These are phyloP conservation scores for Platanista minor DNA, from an alignment of 2,113 vertebrate genomes.

Conservation along the genomic window DNA sequence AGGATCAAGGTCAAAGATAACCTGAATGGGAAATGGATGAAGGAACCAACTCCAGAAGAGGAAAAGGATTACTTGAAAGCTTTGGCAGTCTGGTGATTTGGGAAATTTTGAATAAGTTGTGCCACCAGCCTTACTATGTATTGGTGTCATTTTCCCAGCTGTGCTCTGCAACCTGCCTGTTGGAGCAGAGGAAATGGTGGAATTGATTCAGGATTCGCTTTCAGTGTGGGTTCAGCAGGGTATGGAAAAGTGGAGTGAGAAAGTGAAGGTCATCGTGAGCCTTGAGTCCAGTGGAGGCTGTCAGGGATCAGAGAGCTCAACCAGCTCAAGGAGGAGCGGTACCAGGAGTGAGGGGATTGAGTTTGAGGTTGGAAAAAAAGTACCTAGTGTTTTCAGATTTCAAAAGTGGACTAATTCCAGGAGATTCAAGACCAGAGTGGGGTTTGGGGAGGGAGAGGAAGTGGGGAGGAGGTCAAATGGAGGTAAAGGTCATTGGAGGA, in stretches of 20 bases:
- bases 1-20: neutral
- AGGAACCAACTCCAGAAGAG: neutral
- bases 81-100: neutral
- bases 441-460: neutral
- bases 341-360: neutral
- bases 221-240: neutral
- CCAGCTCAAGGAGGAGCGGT: neutral
- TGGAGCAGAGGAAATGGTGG: neutral
- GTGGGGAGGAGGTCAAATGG: neutral
- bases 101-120: neutral
- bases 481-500: neutral
- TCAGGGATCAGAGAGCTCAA: neutral
- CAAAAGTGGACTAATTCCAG: neutral
- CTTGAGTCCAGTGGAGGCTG: neutral
- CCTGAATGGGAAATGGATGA: neutral
- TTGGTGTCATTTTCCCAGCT: neutral
- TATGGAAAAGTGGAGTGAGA: conserved; percentile 28
- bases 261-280: neutral
- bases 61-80: neutral
- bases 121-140: neutral
- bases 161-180: neutral
- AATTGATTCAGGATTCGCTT: conserved; percentile 20
- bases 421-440: neutral
- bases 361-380: neutral
- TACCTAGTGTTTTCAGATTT: neutral